Conservation (phyloP, 2,888 invertebrate species). For the Cerceris rybyensis region DNA sequence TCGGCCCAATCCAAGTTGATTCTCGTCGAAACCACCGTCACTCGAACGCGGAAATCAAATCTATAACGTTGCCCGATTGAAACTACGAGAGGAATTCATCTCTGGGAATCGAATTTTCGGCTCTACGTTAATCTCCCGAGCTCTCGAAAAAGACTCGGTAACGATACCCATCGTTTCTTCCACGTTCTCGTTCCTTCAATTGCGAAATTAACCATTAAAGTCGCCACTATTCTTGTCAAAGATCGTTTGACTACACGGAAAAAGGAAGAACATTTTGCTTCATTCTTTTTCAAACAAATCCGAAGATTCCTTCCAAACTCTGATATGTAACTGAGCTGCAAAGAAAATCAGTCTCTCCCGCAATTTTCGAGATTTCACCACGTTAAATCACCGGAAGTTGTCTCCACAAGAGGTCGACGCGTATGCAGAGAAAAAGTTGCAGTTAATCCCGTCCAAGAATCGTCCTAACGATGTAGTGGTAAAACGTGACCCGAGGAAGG, state of each 20-base stretch:
- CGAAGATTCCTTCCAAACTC: too few species aligned
- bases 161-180: background rate
- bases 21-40: constrained; percentile 43
- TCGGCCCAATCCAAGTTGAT: constrained; percentile 41
- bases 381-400: background rate
- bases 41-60: constrained; percentile 49
- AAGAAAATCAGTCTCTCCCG: too few species aligned
- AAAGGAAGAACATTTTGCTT: too few species aligned
- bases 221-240: too few species aligned
- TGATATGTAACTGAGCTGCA: too few species aligned
- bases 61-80: constrained; percentile 42
- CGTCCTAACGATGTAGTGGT: constrained; percentile 42
- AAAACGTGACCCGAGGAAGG: constrained; percentile 47
- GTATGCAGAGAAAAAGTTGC: background rate
- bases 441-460: constrained; percentile 32
- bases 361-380: too few species aligned
- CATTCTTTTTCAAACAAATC: too few species aligned
- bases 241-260: too few species aligned
- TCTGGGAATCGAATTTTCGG: constrained; percentile 21
- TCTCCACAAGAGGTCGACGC: background rate
- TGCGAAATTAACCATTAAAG: too few species aligned
- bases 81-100: constrained; percentile 30
- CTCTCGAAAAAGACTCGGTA: background rate
- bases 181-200: too few species aligned
- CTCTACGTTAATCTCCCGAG: background rate